Evolutionary conservation across 2,797 vertebrate species (phyloP), one percentile per base, ranked within the genome.

Genomic region (Alosa sapidissima): DNA sequence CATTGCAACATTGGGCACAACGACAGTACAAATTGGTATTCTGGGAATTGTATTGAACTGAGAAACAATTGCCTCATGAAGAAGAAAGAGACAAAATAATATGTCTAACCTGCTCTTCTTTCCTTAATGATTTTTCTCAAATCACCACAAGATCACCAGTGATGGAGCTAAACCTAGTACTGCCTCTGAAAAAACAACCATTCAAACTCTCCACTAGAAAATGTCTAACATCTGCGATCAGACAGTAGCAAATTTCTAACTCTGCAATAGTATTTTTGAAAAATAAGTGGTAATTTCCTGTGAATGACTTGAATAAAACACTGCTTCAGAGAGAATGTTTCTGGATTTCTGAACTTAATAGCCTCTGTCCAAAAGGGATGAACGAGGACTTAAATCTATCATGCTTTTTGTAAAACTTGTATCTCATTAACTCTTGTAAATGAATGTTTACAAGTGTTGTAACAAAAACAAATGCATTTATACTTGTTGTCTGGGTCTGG

Each of bases 241-340:
- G 68, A 81, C 88, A 88, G 86, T 85, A 86, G 83, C 9, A 36
- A 0, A 45, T 36, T 19, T 75, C 36, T 16, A 5, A 75, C 68
- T 7, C 4, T 16, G 36, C 11, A 45, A 13, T 75, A 14, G 5
- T 45, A 45, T 75, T 75, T 75, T 19, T 41, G 36, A 41, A 45
- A 21, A 75, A 45, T 45, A 75, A 75, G 41, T 75, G 36, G 33
- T 36, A 75, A 75, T 19, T 19, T 75, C 36, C 36, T 5, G 36
- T 75, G 14, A 75, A 75, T 16, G n/a, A n/a, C n/a, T n/a, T n/a
- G n/a, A n/a, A n/a, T n/a, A n/a, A n/a, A n/a, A n/a, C n/a, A n/a
- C n/a, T n/a, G n/a, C n/a, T n/a, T n/a, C n/a, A n/a, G n/a, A n/a
- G n/a, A n/a, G n/a, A n/a, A n/a, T n/a, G n/a, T n/a, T n/a, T n/a